Conservation (phyloP, 2,113 vertebrate genomes). For the Zosterops borbonicus region DNA sequence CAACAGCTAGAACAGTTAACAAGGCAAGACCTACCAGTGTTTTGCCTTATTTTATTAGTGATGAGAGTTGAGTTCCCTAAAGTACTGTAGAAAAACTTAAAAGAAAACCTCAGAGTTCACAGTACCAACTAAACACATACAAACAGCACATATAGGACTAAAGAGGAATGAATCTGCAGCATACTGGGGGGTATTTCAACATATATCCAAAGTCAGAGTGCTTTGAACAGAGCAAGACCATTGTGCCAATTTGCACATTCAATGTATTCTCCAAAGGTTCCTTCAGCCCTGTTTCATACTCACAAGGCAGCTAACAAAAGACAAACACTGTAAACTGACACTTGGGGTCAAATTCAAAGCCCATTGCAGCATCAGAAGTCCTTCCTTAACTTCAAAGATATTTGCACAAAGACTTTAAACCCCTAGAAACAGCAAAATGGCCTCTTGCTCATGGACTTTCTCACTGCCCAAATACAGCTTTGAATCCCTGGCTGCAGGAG, state of each 20-base stretch:
- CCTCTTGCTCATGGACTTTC: neutral
- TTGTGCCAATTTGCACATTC: neutral
- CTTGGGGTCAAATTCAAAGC: neutral
- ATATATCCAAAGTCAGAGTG: neutral
- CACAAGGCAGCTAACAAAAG: neutral
- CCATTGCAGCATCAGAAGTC: neutral
- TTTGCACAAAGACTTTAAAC: neutral
- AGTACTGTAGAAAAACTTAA: neutral
- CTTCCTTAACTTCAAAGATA: neutral
- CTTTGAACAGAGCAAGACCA: neutral
- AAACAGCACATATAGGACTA: neutral
- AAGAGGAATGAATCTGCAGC: neutral
- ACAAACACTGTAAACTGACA: neutral
- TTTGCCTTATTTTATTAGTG: conserved; percentile 14
- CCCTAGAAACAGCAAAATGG: neutral
- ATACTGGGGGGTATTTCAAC: neutral
- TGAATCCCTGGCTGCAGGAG: fast-evolving
- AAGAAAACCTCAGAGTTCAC: neutral
- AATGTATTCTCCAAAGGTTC: neutral
- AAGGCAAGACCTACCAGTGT: neutral
- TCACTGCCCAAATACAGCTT: neutral
- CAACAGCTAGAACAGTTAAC: conserved; percentile 7
- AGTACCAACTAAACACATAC: neutral
- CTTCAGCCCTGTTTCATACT: neutral
- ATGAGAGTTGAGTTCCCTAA: conserved; percentile 7